Base-by-base conservation (phyloP, 2,888 invertebrate genomes). In the Spicauda simplicius region DNA sequence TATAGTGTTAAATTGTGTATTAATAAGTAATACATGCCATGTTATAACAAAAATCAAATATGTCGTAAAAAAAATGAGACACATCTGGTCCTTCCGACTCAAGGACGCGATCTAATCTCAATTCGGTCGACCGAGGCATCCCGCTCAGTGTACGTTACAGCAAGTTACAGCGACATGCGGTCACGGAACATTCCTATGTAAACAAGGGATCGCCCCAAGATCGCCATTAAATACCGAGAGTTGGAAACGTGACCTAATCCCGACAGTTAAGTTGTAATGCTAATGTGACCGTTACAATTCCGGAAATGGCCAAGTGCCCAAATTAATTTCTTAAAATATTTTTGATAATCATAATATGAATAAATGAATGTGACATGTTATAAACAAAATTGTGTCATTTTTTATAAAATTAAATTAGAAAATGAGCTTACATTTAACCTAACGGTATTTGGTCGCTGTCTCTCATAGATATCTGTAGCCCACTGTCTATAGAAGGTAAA, bases 191-290 rank as follows among this genome's bases (percentile, higher is more conserved):
- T 64, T 16, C 25, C 48, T 48, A 16, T 37, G 56, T 56, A 56
- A 56, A 56, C 64, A 64, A 64, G 64, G 64, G 64, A 63, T 59
- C 64, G 19, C 19, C 48, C 50, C 56, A 56, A 56, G 56, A 59
- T 64, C 56, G 19, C 48, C 56, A 56, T 64, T 64, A 57, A 58
- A 58, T 18, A n/a, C 45, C 58, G 25, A 48, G 58, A 48, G 48
- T 48, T 48, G 14, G 48, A 48, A 48, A 57, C 37, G 50, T 19
- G 33, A 56, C 18, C 37, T 57, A 56, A 64, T 64, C 56, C 30
- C 33, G 25, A 56, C 56, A 33, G 41, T 25, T 62, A 2, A 41
- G 41, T 7, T 62, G 53, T 53, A 41, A 20, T 41, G 48, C 41
- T 59, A 59, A 59, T 45, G 45, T 25, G 59, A 16, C 45, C 16